phyloP scores from a whole-genome alignment of 2,113 vertebrate genomes.

The Trichechus manatus region DNA sequence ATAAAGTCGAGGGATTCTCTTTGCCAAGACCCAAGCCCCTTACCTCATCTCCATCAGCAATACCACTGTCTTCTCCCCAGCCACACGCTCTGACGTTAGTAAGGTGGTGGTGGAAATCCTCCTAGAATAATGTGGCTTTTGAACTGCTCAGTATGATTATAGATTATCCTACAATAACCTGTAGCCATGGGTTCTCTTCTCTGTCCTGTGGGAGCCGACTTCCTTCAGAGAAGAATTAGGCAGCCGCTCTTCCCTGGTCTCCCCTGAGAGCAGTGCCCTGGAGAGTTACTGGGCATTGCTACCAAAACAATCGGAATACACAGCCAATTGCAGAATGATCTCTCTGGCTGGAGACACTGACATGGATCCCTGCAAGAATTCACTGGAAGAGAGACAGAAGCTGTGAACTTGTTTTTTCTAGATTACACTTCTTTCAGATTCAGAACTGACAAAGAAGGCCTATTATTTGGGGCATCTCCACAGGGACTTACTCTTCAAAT shows the following conservation, averaged over 20 bases:
- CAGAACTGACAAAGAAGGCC: slow-evolving; percentile 54
- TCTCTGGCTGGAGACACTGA: rapidly evolving
- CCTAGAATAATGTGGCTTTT: too few species aligned
- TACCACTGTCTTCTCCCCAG: background rate
- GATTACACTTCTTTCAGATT: background rate
- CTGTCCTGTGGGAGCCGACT: too few species aligned
- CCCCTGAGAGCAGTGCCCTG: rapidly evolving
- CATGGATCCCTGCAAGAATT: background rate
- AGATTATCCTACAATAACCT: background rate
- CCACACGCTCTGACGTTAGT: background rate
- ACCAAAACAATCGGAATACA: background rate
- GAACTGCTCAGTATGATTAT: background rate
- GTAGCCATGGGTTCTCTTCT: too few species aligned
- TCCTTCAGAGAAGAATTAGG: background rate
- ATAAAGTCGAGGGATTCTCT: background rate
- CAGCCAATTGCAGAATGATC: rapidly evolving
- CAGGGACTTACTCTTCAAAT: slow-evolving; percentile 73
- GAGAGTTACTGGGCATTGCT: rapidly evolving
- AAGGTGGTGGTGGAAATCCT: background rate
- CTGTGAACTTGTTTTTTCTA: slow-evolving; percentile 64
- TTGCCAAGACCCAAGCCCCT: background rate
- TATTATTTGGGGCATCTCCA: slow-evolving; percentile 78
- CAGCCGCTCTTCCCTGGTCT: background rate
- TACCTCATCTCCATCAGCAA: background rate
- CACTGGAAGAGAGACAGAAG: slow-evolving; percentile 58